phyloP scores from a whole-genome alignment of 1,140 invertebrate species.

The Drosophila bipectinata region DNA sequence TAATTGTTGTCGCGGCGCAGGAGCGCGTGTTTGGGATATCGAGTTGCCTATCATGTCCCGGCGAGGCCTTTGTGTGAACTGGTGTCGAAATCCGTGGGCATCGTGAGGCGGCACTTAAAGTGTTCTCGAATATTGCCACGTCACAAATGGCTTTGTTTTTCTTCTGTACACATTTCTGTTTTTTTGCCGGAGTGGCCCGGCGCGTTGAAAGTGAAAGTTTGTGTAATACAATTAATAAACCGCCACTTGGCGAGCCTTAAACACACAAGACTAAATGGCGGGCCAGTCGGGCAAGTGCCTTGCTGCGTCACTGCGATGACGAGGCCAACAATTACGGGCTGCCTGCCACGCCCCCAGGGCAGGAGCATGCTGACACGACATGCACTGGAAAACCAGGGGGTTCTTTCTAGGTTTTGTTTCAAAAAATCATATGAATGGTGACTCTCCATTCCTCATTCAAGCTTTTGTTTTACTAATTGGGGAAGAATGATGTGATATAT shows the following conservation, averaged over 20 bases:
- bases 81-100: constrained; percentile 60
- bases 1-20: constrained; percentile 68
- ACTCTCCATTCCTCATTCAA: too few species aligned
- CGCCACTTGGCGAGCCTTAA: constrained; percentile 66
- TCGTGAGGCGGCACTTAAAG: constrained; percentile 65
- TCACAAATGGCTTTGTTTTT: constrained; percentile 57
- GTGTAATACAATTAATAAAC: constrained; percentile 76
- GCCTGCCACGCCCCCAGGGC: constrained; percentile 28
- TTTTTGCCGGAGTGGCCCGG: constrained; percentile 1
- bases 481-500: too few species aligned
- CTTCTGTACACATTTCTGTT: constrained; percentile 28
- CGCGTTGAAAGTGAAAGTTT: constrained; percentile 71
- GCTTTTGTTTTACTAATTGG: too few species aligned
- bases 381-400: not conserved
- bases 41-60: constrained; percentile 59
- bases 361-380: constrained; percentile 24
- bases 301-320: constrained; percentile 44
- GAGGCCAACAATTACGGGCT: constrained; percentile 48
- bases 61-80: constrained; percentile 16
- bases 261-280: constrained; percentile 58
- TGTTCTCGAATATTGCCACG: constrained; percentile 63
- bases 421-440: not conserved
- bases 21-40: constrained; percentile 64
- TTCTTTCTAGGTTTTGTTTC: not conserved
- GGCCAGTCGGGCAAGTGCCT: constrained; percentile 44